These are phyloP conservation scores for Elaphurus davidianus DNA, from an alignment of 2,113 vertebrate species.

Conservation along the genomic window DNA sequence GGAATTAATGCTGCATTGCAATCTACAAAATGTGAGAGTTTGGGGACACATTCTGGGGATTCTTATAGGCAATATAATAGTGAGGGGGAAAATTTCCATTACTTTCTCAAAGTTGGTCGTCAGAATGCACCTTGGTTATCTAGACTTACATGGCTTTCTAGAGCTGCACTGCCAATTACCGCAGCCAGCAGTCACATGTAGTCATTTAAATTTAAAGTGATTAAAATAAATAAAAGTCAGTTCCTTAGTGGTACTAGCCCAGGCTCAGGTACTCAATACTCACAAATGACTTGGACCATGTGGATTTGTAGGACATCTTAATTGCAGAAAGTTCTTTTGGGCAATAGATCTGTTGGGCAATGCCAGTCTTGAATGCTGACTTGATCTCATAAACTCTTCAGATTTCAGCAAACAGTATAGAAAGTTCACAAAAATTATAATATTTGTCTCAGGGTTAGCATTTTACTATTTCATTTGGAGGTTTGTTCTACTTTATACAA, in stretches of 20 bases:
- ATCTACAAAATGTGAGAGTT: background rate
- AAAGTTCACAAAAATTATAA: background rate
- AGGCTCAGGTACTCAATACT: background rate
- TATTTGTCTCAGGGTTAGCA: background rate
- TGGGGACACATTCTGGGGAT: background rate
- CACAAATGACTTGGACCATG: background rate
- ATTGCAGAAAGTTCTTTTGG: background rate
- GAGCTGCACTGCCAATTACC: background rate
- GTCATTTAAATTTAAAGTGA: background rate
- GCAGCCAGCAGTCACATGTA: background rate
- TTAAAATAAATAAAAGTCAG: background rate
- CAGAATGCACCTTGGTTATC: background rate
- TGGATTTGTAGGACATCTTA: background rate
- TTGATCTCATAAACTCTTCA: background rate
- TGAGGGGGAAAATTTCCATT: background rate
- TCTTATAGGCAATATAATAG: background rate
- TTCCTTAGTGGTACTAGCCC: background rate
- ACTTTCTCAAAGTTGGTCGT: background rate
- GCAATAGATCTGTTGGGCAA: background rate
- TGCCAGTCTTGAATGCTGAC: background rate
- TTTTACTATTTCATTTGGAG: conserved; percentile 28
- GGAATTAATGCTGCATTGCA: background rate
- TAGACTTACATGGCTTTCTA: background rate
- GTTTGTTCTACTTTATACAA: conserved; percentile 33
- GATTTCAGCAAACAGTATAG: background rate